Base-by-base conservation (phyloP, 2,113 vertebrate species). In the Rhinogobius similis region DNA sequence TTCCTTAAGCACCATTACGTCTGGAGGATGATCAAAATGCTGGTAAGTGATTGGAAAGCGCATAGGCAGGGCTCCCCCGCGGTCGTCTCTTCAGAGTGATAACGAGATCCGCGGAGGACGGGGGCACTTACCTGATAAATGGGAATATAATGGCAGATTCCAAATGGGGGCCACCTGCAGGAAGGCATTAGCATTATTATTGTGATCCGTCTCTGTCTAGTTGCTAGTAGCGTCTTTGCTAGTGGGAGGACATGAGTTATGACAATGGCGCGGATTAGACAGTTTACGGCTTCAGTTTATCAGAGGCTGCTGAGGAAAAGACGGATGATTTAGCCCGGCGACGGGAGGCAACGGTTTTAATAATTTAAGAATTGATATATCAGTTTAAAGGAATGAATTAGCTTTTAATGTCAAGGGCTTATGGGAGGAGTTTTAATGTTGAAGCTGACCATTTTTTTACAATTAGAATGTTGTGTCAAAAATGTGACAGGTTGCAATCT, bases 181-280 rank as follows among this genome's bases (percentile, higher is more conserved):
- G 65, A 88, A 86, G 58, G 72, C 88, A 82, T 87, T 83, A 84
- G 58, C 81, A 82, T 89, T 88, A 91, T 92, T 89, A 80, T 84
- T 62, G 79, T 68, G 81, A 89, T 91, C 80, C 10, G 70, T 92
- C 90, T 91, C 70, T 86, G 89, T 89, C 89, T 91, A n/a, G 78
- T 92, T 92, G 77, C 84, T 68, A 78, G 68, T 70, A 74, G 63
- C 59, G 20, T 72, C 68, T 67, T 50, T 69, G 77, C 83, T 69
- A n/a, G 82, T 78, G 79, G 83, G 80, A 76, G 74, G 79, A 84
- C 81, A 68, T 87, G 84, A 89, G 77, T 88, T 82, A 88, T 81
- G 86, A 81, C 64, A 64, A 79, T 5, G 50, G 50, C 56, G 21
- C 39, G 62, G 69, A 71, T 80, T 56, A 69, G 73, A 79, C 65